These are phyloP conservation scores for Orthosia gothica DNA, from an alignment of 2,888 invertebrate species.

Conservation along the genomic window DNA sequence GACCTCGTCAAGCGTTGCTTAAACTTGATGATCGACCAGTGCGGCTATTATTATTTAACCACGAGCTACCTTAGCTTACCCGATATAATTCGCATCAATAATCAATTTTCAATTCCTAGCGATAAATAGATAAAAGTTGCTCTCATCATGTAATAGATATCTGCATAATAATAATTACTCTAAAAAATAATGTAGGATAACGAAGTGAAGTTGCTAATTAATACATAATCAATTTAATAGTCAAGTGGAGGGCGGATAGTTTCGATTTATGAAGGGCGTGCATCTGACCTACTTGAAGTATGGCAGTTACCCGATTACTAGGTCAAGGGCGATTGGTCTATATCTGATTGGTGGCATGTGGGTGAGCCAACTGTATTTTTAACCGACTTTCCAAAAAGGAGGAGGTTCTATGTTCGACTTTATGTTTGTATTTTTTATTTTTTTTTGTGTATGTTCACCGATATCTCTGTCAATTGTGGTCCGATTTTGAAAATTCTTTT, in stretches of 20 bases:
- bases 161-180: constrained; percentile 31
- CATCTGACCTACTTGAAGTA: constrained; percentile 32
- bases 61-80: too few relatives aligned
- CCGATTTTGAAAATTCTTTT: too few relatives aligned
- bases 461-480: too few relatives aligned
- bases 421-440: too few relatives aligned
- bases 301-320: constrained; percentile 14
- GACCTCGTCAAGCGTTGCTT: too few relatives aligned
- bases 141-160: constrained; percentile 17
- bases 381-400: too few relatives aligned
- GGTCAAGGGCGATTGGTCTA: constrained; percentile 41
- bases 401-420: too few relatives aligned
- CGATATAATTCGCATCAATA: constrained; percentile 38
- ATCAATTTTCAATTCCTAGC: constrained; percentile 38
- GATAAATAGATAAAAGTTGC: constrained; percentile 40
- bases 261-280: constrained; percentile 21
- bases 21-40: too few relatives aligned
- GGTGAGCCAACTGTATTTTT: not conserved
- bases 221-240: constrained; percentile 43
- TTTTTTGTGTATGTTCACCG: too few relatives aligned
- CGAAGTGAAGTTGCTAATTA: constrained; percentile 36
- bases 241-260: constrained; percentile 15
- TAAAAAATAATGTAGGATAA: constrained; percentile 26
- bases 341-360: constrained; percentile 16
- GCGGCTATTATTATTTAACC: too few relatives aligned